Evolutionary conservation across 1,140 invertebrate species (phyloP).

Genomic region (Idris sp.): DNA sequence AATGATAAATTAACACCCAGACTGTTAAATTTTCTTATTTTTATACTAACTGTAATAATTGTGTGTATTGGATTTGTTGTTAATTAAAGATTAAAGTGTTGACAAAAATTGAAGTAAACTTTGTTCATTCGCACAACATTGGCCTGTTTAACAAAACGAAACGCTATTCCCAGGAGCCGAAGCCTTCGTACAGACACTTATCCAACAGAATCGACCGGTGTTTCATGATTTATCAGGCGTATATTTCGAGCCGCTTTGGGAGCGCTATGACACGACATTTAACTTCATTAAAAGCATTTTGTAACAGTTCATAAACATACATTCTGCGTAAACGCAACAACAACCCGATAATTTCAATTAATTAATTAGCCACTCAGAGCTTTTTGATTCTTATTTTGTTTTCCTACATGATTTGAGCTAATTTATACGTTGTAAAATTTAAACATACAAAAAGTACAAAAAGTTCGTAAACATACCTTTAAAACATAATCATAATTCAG

Average conservation of each 20-base stretch:
- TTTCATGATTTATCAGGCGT: conserved; percentile 41
- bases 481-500: too few relatives aligned
- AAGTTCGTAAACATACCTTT: too few relatives aligned
- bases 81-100: too few relatives aligned
- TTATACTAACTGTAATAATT: too few relatives aligned
- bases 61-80: too few relatives aligned
- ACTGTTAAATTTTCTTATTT: too few relatives aligned
- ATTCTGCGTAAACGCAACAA: conserved; percentile 4
- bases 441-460: too few relatives aligned
- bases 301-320: conserved; percentile 14
- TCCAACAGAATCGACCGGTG: conserved; percentile 33
- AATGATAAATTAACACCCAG: too few relatives aligned
- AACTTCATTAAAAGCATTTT: conserved; percentile 16
- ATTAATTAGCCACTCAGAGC: neutral
- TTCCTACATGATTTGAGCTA: too few relatives aligned
- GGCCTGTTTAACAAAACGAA: conserved; percentile 29
- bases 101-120: neutral
- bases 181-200: conserved; percentile 35
- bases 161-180: conserved; percentile 23
- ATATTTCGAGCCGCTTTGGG: conserved; percentile 3
- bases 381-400: too few relatives aligned
- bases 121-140: conserved; percentile 58
- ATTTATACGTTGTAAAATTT: too few relatives aligned
- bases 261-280: conserved; percentile 12
- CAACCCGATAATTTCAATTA: too few relatives aligned